Conservation (phyloP, 1,140 invertebrate genomes). For the Dendroctonus valens region DNA sequence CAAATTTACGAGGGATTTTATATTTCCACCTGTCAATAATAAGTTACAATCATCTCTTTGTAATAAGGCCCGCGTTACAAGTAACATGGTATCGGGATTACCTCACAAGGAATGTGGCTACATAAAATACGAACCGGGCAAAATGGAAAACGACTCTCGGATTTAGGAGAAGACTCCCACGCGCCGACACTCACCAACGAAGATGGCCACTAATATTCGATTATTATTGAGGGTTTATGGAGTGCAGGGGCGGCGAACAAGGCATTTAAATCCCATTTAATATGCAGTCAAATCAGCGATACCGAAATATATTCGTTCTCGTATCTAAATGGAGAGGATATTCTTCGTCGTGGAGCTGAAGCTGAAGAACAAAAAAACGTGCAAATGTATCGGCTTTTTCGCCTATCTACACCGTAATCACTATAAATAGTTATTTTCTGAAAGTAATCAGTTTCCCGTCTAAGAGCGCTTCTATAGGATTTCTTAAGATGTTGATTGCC, state of each 20-base stretch:
- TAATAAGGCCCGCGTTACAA: slow-evolving; percentile 32
- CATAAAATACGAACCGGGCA: slow-evolving; percentile 22
- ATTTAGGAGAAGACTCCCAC: slow-evolving; percentile 25
- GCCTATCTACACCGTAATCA: no score
- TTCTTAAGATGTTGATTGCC: no score
- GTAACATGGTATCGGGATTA: slow-evolving; percentile 28
- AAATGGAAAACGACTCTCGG: slow-evolving; percentile 28
- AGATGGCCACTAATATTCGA: slow-evolving; percentile 24
- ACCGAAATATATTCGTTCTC: slow-evolving; percentile 16
- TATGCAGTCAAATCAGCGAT: slow-evolving; percentile 19
- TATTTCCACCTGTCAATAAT: slow-evolving; percentile 33
- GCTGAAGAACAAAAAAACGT: no score
- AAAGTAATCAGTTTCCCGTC: no score
- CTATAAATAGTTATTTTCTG: no score
- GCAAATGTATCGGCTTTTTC: no score
- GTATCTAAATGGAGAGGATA: background rate
- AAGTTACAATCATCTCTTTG: slow-evolving; percentile 34
- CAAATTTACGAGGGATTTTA: slow-evolving; percentile 32
- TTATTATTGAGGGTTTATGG: slow-evolving; percentile 26
- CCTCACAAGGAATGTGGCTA: slow-evolving; percentile 30
- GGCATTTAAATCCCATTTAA: slow-evolving; percentile 23
- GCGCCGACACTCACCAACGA: slow-evolving; percentile 14
- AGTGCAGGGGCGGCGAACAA: slow-evolving; percentile 22
- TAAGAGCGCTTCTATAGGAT: no score
- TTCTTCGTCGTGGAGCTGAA: no score